phyloP scores from a whole-genome alignment of 2,888 invertebrate species.

The Latrodectus elegans region DNA sequence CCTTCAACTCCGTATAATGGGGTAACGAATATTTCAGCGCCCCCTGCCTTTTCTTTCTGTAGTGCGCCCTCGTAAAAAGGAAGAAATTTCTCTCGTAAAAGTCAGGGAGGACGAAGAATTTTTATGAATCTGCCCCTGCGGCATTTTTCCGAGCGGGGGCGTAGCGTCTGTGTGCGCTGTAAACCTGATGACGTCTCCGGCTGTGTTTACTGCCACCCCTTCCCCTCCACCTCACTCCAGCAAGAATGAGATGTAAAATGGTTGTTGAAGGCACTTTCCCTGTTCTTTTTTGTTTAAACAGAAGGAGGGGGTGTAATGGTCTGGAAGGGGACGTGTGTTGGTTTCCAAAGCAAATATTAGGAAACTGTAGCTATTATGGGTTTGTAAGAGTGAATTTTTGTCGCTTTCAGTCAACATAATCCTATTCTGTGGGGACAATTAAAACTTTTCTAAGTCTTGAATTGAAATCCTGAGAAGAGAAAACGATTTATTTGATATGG shows the following conservation, averaged over 20 bases:
- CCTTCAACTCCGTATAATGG: neutral
- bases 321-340: neutral
- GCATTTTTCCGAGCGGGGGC: neutral
- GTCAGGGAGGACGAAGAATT: constrained; percentile 40
- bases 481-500: too few relatives aligned
- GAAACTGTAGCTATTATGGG: too few relatives aligned
- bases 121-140: constrained; percentile 34
- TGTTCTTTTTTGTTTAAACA: neutral
- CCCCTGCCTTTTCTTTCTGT: constrained; percentile 2
- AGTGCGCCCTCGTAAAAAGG: constrained; percentile 42
- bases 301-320: neutral
- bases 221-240: neutral
- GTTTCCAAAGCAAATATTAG: neutral
- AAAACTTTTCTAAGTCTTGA: too few relatives aligned
- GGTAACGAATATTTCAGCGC: constrained; percentile 39
- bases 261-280: constrained; percentile 14
- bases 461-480: too few relatives aligned
- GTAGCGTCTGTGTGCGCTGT: neutral
- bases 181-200: constrained; percentile 16
- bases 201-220: constrained; percentile 22
- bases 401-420: too few relatives aligned
- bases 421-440: too few relatives aligned
- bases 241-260: constrained; percentile 58
- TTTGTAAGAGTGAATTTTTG: too few relatives aligned
- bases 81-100: constrained; percentile 52